These are phyloP conservation scores for Drosophila flavopinicola DNA, from an alignment of 2,888 invertebrate species.

Conservation along the genomic window DNA sequence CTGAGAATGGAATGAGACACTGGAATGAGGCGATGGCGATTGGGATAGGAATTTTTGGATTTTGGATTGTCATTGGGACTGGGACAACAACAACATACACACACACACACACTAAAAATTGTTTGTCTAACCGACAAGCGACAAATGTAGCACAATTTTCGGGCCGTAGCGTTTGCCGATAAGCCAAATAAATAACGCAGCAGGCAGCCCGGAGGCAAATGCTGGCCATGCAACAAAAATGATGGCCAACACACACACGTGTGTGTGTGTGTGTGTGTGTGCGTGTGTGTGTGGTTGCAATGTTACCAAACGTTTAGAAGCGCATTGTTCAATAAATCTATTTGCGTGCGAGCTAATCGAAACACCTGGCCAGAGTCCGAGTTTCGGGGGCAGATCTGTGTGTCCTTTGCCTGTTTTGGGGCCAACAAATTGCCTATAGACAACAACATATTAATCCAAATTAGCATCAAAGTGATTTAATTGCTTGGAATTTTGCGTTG, in stretches of 20 bases:
- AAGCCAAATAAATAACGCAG: constrained; percentile 80
- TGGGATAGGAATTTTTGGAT: background rate
- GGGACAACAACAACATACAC: too few species aligned
- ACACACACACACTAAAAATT: constrained; percentile 55
- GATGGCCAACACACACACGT: constrained; percentile 14
- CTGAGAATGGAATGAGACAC: background rate
- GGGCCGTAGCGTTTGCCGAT: constrained; percentile 46
- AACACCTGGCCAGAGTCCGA: constrained; percentile 46
- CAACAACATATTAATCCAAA: constrained; percentile 85
- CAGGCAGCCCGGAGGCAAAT: constrained; percentile 18
- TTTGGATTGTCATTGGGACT: constrained; percentile 1
- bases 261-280: constrained; percentile 11
- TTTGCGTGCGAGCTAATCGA: constrained; percentile 72
- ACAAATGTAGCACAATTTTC: constrained; percentile 74
- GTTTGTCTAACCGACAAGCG: constrained; percentile 70
- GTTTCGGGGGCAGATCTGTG: background rate
- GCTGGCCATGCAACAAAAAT: constrained; percentile 51
- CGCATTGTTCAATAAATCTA: constrained; percentile 77
- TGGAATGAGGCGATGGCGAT: too few species aligned
- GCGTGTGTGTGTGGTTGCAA: constrained; percentile 35
- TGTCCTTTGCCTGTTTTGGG: constrained; percentile 12
- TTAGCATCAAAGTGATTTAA: constrained; percentile 85
- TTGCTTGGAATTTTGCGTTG: constrained; percentile 84
- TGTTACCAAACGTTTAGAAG: constrained; percentile 47
- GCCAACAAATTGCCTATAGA: constrained; percentile 83